phyloP scores from a whole-genome alignment of 2,797 vertebrate species.

The Siniperca undulata region DNA sequence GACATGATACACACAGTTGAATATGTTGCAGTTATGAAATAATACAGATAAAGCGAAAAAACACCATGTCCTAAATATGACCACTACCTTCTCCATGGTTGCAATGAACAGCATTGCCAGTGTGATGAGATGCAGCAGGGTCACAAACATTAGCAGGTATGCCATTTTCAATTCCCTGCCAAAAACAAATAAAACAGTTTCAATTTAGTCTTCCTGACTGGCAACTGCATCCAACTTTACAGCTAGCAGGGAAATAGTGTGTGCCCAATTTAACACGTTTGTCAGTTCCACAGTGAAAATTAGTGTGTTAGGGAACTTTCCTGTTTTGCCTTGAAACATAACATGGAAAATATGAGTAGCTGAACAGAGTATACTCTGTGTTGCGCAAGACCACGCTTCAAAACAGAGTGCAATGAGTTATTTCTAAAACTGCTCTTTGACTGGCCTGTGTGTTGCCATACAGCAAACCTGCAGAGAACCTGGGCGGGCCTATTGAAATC shows the following conservation, averaged over 20 bases:
- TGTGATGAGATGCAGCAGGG: slow-evolving; percentile 90
- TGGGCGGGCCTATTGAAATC: slow-evolving; percentile 54
- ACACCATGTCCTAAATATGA: not conserved
- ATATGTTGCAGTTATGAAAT: slow-evolving; percentile 14
- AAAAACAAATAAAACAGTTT: slow-evolving; percentile 35
- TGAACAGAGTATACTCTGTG: slow-evolving; percentile 61
- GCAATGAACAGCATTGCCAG: slow-evolving; percentile 93
- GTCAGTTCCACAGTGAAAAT: slow-evolving; percentile 29
- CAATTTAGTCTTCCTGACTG: not conserved
- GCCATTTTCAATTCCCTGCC: slow-evolving; percentile 70
- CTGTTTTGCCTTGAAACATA: slow-evolving; percentile 58
- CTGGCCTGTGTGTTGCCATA: slow-evolving; percentile 51
- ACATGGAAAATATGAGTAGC: slow-evolving; percentile 67
- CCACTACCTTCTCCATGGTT: slow-evolving; percentile 91
- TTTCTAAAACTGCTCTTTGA: slow-evolving; percentile 57
- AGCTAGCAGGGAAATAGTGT: not conserved
- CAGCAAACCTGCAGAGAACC: slow-evolving; percentile 35
- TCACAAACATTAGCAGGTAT: slow-evolving; percentile 89
- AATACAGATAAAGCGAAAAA: not conserved
- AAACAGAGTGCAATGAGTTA: slow-evolving; percentile 56
- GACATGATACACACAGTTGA: slow-evolving; percentile 14
- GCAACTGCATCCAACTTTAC: not conserved
- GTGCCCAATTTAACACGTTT: slow-evolving; percentile 35
- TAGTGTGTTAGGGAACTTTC: slow-evolving; percentile 37
- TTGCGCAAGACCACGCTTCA: slow-evolving; percentile 52